Percentiles rank a stretch among this genome's conserved stretches.
Evolutionary conservation across 92 coral and sea anemone genomes (phyloP).

Genomic region (Micromussa lordhowensis): DNA sequence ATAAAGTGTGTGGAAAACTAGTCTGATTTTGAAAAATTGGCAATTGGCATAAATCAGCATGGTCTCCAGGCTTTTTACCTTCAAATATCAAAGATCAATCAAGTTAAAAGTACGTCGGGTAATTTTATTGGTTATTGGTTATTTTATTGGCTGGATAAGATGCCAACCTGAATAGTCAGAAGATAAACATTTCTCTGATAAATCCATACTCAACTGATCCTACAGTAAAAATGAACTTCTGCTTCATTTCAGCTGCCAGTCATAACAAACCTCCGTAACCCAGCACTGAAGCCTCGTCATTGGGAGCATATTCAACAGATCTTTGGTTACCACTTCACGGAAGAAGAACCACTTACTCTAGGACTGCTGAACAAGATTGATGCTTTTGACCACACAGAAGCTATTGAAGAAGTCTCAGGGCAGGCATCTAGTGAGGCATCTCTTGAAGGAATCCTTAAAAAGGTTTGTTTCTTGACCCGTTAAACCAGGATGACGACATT

Average conservation of each 20-base stretch:
- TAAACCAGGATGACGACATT: not conserved
- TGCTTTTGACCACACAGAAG: conserved; percentile 96
- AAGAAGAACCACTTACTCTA: conserved; percentile 93
- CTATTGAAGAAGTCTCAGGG: conserved; percentile 96
- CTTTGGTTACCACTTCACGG: conserved; percentile 90
- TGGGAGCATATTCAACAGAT: conserved; percentile 98
- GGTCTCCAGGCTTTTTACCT: too few species aligned
- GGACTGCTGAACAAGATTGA: conserved; percentile 90
- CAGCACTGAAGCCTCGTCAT: conserved; percentile 95
- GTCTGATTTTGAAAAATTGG: too few species aligned
- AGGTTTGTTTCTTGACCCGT: conserved; percentile 59
- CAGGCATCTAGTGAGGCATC: conserved; percentile 99
- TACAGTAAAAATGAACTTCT: not conserved
- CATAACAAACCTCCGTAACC: conserved; percentile 93
- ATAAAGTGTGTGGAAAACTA: too few species aligned
- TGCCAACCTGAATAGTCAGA: not conserved
- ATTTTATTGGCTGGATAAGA: not conserved
- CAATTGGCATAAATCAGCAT: too few species aligned
- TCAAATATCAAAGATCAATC: too few species aligned
- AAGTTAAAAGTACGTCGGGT: not conserved
- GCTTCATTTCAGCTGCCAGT: conserved; percentile 82
- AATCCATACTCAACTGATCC: not conserved
- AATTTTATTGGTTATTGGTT: not conserved
- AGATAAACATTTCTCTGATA: too few species aligned
- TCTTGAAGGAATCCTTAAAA: conserved; percentile 90